These are phyloP conservation scores for Galbula dea DNA, from an alignment of 2,113 vertebrate genomes.

Conservation along the genomic window DNA sequence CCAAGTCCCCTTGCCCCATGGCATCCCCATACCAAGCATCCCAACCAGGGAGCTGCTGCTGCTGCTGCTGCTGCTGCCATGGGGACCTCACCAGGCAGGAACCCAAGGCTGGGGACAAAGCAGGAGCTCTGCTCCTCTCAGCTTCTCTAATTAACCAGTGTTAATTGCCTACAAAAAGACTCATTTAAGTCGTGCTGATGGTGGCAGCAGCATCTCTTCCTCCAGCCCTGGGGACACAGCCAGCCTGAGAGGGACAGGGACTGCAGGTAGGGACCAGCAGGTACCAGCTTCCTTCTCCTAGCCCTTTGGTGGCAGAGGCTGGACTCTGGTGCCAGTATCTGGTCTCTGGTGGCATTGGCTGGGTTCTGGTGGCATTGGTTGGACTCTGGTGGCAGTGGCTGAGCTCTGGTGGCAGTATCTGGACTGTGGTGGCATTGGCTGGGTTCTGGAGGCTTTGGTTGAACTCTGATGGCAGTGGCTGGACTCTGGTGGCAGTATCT, in stretches of 20 bases:
- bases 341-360: too few relatives aligned
- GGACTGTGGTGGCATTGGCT: too few relatives aligned
- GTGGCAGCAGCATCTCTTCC: not conserved
- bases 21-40: not conserved
- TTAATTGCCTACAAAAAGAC: conserved; percentile 35
- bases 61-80: not conserved
- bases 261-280: not conserved
- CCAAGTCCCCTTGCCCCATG: too few relatives aligned
- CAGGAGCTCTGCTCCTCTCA: not conserved
- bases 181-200: not conserved
- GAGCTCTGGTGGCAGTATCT: too few relatives aligned
- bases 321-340: too few relatives aligned
- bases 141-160: conserved; percentile 1
- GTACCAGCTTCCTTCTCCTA: not conserved
- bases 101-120: not conserved
- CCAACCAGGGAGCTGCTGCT: not conserved
- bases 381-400: not conserved
- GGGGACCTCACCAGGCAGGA: not conserved
- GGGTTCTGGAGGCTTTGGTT: too few relatives aligned
- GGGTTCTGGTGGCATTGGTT: too few relatives aligned
- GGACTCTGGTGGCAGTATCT: not conserved
- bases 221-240: not conserved
- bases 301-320: not conserved
- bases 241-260: not conserved
- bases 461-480: too few relatives aligned